Conservation (phyloP, 2,797 vertebrate species). For the Setipinna tenuifilis region DNA sequence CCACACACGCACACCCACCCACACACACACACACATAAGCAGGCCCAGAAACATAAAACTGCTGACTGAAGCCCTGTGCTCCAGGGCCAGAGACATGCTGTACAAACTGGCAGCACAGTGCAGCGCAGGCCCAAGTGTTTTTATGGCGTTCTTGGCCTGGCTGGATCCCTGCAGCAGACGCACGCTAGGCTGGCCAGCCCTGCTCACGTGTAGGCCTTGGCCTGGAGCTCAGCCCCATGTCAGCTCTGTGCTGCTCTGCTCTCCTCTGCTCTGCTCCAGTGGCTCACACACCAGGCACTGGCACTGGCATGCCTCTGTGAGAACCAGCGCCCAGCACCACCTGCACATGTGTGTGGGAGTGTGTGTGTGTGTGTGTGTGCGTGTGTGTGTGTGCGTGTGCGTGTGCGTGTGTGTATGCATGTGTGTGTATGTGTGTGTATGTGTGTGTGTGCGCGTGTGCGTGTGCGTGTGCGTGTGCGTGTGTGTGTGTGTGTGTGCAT, state of each 20-base stretch:
- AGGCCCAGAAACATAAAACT: slow-evolving; percentile 20
- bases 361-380: too few relatives aligned
- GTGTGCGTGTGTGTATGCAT: not conserved
- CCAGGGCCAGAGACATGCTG: not conserved
- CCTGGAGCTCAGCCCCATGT: not conserved
- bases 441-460: too few relatives aligned
- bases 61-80: not conserved
- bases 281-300: not conserved
- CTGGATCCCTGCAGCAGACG: too few relatives aligned
- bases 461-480: too few relatives aligned
- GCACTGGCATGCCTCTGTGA: not conserved
- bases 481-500: not conserved
- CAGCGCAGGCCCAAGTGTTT: not conserved
- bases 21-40: not conserved
- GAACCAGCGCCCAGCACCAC: not conserved
- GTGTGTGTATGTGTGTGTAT: not conserved
- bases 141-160: not conserved
- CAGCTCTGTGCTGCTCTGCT: not conserved
- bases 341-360: too few relatives aligned
- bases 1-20: not conserved
- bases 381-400: slow-evolving; percentile 22
- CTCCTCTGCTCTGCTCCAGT: not conserved
- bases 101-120: slow-evolving; percentile 1
- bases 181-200: not conserved
- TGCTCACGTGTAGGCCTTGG: not conserved